Evolutionary conservation across 2,797 vertebrate genomes (phyloP).

Genomic region (Uromys caudimaculatus): DNA sequence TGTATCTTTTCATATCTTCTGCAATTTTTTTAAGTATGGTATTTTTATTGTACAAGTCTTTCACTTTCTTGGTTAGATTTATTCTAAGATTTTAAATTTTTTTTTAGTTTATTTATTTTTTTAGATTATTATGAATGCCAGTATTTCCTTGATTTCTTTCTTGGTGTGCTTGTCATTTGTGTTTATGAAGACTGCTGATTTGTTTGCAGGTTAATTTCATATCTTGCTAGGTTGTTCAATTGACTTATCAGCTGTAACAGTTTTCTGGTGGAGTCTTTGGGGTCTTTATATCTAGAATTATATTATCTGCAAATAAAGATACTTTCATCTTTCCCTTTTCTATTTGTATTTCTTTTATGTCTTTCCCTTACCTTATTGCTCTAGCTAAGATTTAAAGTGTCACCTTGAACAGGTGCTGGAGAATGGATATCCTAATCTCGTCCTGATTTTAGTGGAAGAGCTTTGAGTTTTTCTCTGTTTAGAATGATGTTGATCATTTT

Average conservation of each 20-base stretch:
- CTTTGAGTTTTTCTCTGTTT: not conserved
- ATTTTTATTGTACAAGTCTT: not conserved
- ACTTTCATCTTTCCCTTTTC: not conserved
- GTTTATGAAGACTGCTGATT: not conserved
- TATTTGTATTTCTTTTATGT: not conserved
- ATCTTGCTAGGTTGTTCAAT: not conserved
- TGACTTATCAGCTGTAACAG: not conserved
- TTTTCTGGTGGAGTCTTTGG: not conserved
- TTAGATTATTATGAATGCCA: not conserved
- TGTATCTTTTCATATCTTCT: not conserved
- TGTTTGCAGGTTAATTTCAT: not conserved
- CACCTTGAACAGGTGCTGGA: not conserved
- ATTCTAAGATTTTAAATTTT: not conserved
- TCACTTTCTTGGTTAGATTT: not conserved
- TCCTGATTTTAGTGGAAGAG: not conserved
- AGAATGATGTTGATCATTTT: not conserved
- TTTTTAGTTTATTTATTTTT: not conserved
- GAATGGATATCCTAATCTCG: not conserved
- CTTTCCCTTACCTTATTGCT: not conserved
- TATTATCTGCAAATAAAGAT: not conserved
- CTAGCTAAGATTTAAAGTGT: not conserved
- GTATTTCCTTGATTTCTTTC: not conserved
- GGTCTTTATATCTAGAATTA: not conserved
- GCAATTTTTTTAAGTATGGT: not conserved
- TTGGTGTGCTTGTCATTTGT: not conserved